A percentile compares a stretch with the other conserved stretches of the same genome.
Evolutionary conservation across 2,797 vertebrate genomes (phyloP).

Genomic region (Gephyroberyx darwinii): DNA sequence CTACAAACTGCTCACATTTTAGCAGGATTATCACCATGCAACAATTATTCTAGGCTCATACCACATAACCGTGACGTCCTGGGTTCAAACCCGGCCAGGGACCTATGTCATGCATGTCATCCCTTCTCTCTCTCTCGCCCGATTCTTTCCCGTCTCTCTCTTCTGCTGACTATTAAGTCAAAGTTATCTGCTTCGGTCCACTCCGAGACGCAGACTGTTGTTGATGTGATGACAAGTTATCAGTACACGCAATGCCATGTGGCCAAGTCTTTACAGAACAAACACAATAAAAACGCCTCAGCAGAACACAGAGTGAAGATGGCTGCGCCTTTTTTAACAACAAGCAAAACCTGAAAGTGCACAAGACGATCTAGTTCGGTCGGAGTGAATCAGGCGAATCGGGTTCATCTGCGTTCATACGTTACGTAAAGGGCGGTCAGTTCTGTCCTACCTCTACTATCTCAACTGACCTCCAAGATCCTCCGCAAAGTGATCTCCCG

Average conservation of each 20-base stretch:
- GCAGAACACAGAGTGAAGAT: background rate
- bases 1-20: background rate
- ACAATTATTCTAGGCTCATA: no score
- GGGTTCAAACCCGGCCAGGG: no score
- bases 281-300: background rate
- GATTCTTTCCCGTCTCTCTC: no score
- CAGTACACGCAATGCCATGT: background rate
- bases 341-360: background rate
- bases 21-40: background rate
- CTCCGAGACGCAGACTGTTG: background rate
- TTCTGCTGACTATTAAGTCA: no score
- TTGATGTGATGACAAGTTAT: no score
- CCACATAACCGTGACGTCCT: no score
- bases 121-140: no score
- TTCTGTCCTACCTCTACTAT: background rate
- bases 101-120: no score
- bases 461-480: background rate
- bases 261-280: background rate
- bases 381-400: background rate
- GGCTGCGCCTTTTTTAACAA: background rate
- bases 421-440: no score
- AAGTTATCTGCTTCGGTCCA: background rate
- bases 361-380: background rate
- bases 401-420: slow-evolving; percentile 2
- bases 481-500: slow-evolving; percentile 2